Conservation (phyloP, 2,113 vertebrate genomes). For the Phasianus colchicus region DNA sequence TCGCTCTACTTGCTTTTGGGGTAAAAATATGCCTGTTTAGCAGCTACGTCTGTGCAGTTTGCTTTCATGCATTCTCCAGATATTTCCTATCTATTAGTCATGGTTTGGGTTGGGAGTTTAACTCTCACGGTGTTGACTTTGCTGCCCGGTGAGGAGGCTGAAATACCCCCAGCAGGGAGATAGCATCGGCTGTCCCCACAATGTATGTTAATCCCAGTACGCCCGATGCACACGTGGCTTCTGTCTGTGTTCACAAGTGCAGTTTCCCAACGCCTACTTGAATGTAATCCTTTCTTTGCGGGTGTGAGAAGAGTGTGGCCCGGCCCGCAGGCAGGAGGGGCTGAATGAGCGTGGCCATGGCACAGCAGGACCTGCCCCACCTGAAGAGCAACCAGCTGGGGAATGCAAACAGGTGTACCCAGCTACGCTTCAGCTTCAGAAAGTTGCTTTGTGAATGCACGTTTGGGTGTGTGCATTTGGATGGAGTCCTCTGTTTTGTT, state of each 20-base stretch:
- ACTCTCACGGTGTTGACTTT: neutral
- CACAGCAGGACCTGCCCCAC: neutral
- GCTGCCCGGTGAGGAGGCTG: neutral
- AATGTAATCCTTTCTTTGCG: neutral
- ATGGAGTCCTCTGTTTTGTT: neutral
- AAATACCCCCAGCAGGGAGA: neutral
- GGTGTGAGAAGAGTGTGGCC: neutral
- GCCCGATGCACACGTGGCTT: neutral
- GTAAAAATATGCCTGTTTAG: slow-evolving; percentile 1
- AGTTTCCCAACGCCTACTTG: neutral
- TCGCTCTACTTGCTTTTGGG: neutral
- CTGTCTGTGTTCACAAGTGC: neutral
- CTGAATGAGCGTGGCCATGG: neutral
- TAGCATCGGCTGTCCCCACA: neutral
- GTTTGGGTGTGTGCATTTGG: neutral
- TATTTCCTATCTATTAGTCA: slow-evolving; percentile 41
- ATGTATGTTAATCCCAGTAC: neutral
- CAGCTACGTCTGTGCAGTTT: neutral
- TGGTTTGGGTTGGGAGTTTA: neutral
- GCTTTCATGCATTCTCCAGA: slow-evolving; percentile 18
- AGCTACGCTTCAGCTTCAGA: neutral
- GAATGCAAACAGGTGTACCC: neutral
- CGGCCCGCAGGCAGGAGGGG: neutral
- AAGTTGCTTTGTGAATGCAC: neutral
- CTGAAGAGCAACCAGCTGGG: neutral